Base-by-base conservation (phyloP, 2,797 vertebrate genomes). In the Lagorchestes hirsutus region DNA sequence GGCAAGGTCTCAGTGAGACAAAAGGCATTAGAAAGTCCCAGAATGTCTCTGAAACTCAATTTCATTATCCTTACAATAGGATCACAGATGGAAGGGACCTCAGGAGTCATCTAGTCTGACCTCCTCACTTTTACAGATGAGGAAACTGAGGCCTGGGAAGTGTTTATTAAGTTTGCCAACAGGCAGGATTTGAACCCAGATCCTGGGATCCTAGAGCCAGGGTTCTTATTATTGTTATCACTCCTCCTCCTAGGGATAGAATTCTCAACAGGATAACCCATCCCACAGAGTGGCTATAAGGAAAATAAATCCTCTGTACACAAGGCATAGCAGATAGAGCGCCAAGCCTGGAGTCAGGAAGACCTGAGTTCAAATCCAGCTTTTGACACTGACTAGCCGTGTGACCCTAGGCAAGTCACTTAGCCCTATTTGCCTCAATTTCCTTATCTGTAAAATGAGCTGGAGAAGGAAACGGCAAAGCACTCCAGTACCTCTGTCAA, bases 321-420 rank as follows among this genome's bases (percentile, higher is more conserved):
- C 34, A 67, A 67, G 34, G 31, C 13, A 34, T 31, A 31, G 29
- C 59, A 62, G 31, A 31, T 12, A 34, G 59, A 13, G 59, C 31
- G 3, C 31, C 56, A 59, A 29, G 29, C 29, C 28, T 59, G 58
- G 29, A 62, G 59, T 62, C 59, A 5, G 31, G 31, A 62, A 34
- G 59, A n/a, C n/a, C 62, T 8, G 16, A 74, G 62, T 40, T 74
- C 62, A 74, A 74, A 74, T 40, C 14, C n/a, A 40, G 34, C 34
- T 16, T 22, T 16, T 5, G 12, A 62, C 5, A 34, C 13, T 0
- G 14, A 29, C 14, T 9, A 40, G n/a, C n/a, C 1, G 0, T 8
- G 67, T 40, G 18, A 74, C 8, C 67, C 18, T 46, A 14, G n/a
- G 18, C 6, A 22, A 82, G 67, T 46, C n/a, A 82, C 18, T 82